Conservation (phyloP, 2,888 invertebrate species). For the Spisula solida region DNA sequence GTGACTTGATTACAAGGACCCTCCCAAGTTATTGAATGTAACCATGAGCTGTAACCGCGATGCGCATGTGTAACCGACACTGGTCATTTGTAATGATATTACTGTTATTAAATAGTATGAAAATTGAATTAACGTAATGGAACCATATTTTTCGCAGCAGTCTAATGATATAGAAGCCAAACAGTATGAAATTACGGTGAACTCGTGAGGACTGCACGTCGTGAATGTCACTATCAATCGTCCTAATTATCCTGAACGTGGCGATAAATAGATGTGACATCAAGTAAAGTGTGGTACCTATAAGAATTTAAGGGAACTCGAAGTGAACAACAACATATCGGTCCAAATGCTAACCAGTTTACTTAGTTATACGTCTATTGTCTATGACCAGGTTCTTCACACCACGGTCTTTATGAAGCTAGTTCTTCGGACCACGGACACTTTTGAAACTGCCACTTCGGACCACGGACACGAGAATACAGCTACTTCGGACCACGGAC, state of each 20-base stretch:
- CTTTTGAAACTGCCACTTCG: too few relatives aligned
- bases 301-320: too few relatives aligned
- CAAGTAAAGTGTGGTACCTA: not conserved
- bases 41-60: conserved; percentile 22
- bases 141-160: conserved; percentile 53
- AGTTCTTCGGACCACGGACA: too few relatives aligned
- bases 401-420: too few relatives aligned
- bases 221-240: conserved; percentile 32
- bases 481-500: too few relatives aligned
- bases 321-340: too few relatives aligned
- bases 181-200: conserved; percentile 23
- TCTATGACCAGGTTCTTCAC: too few relatives aligned
- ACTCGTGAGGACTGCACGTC: conserved; percentile 35
- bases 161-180: conserved; percentile 40
- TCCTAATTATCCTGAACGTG: conserved; percentile 1
- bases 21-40: conserved; percentile 48
- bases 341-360: too few relatives aligned
- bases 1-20: conserved; percentile 48
- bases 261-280: conserved; percentile 23
- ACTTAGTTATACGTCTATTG: too few relatives aligned
- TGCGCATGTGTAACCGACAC: conserved; percentile 57
- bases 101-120: conserved; percentile 57
- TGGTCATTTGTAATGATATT: conserved; percentile 53
- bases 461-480: too few relatives aligned
- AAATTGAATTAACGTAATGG: conserved; percentile 63